Base-by-base conservation (phyloP, 2,797 vertebrate species). In the Manis pentadactyla region DNA sequence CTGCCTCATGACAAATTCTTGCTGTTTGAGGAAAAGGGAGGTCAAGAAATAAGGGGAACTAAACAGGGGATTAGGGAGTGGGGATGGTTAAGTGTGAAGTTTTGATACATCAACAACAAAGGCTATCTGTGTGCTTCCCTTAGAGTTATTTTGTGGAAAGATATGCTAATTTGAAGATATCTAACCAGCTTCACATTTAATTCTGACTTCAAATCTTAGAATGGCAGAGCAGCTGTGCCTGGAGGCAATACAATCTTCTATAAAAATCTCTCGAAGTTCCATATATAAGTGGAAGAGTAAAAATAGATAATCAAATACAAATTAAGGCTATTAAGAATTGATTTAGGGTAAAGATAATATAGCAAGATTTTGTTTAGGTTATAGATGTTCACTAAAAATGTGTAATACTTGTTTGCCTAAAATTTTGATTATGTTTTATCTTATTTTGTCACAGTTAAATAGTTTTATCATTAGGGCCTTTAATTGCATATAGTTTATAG, bases 351-450 rank as follows among this genome's bases (percentile, higher is more conserved):
- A 97, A 97, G 97, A 98, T 97, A 97, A 97, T 96, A 97, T 87
- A 94, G 97, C 83, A 90, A 97, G 93, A 97, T 97, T 98, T 97
- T 97, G 95, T 98, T 98, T 97, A 98, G 96, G 96, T 97, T 98
- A 97, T 95, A 93, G 95, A 97, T 97, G 89, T 89, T 97, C 97
- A 95, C 94, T 97, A 95, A 98, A 98, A 97, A 96, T 98, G 94
- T 83, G 49, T 98, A 97, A 97, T 98, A 94, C 87, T 97, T 97
- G 96, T 97, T 98, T 98, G 97, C 97, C 96, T 97, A 96, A 97
- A 97, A 92, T 97, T 97, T 92, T 97, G 97, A 97, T 98, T 97
- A 97, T 98, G 97, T 98, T 98, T 98, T 97, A 97, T 97, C 94
- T 97, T 98, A 97, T 97, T 97, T 97, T 98, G 97, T 97, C 97